phyloP scores from a whole-genome alignment of 2,113 vertebrate genomes.

The Colaptes auratus region DNA sequence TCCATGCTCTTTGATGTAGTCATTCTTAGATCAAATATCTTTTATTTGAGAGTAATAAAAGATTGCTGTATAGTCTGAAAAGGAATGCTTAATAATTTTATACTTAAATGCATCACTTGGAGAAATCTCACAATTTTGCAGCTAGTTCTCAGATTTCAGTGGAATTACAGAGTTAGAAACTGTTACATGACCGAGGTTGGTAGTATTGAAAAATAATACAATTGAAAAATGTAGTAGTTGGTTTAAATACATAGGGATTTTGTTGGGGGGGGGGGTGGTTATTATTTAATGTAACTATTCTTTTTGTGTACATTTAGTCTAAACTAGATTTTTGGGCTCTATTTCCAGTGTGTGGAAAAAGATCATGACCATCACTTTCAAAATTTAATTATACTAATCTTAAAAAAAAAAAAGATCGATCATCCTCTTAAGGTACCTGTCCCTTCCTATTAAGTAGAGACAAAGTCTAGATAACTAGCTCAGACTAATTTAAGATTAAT shows the following conservation, averaged over 20 bases:
- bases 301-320: neutral
- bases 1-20: neutral
- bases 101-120: neutral
- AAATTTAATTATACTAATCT: neutral
- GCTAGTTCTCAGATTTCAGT: neutral
- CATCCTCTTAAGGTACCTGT: neutral
- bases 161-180: neutral
- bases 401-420: neutral
- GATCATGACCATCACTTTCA: neutral
- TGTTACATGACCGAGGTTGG: neutral
- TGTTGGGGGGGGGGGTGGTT: too few relatives aligned
- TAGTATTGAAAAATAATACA: too few relatives aligned
- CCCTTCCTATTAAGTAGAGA: neutral
- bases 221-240: neutral
- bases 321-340: neutral
- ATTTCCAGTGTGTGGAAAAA: neutral
- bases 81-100: too few relatives aligned
- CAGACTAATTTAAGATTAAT: neutral
- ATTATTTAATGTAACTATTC: neutral
- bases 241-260: neutral
- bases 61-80: neutral
- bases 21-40: neutral
- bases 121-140: neutral
- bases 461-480: neutral
- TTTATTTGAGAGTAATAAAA: neutral